Percentiles rank a stretch among this genome's conserved stretches.
These are phyloP conservation scores for Drosophila eohydei DNA, from an alignment of 2,888 invertebrate genomes.

Conservation along the genomic window DNA sequence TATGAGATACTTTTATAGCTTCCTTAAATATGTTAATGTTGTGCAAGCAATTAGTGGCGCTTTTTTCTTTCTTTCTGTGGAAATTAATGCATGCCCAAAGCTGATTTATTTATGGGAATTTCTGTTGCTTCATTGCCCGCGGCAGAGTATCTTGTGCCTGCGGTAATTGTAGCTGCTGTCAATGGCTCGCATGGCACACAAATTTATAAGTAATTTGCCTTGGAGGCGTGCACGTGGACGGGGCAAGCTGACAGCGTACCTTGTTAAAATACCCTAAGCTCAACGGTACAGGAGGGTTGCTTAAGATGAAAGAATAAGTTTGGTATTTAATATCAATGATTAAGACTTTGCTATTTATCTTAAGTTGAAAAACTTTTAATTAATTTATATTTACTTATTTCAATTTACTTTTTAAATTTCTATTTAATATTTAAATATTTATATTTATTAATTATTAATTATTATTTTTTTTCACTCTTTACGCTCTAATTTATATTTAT, in stretches of 20 bases:
- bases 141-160: conserved; percentile 31
- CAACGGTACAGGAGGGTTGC: too few species aligned
- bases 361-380: too few species aligned
- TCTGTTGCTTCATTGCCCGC: conserved; percentile 34
- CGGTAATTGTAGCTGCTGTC: conserved; percentile 74
- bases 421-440: not conserved
- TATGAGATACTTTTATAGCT: conserved; percentile 1
- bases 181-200: conserved; percentile 69
- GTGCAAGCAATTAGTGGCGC: conserved; percentile 9
- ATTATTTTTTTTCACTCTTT: not conserved
- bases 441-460: not conserved
- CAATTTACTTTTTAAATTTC: not conserved
- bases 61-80: conserved; percentile 16
- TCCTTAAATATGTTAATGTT: conserved; percentile 44
- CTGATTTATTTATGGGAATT: conserved; percentile 81
- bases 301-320: too few species aligned
- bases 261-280: conserved; percentile 32
- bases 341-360: too few species aligned
- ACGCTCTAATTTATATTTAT: not conserved
- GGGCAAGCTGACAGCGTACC: conserved; percentile 30
- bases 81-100: conserved; percentile 80
- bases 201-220: conserved; percentile 67
- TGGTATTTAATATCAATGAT: too few species aligned
- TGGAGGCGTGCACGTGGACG: conserved; percentile 10
- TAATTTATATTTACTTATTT: not conserved